Conservation (phyloP, 2,113 vertebrate genomes). For the Ornithorhynchus anatinus region DNA sequence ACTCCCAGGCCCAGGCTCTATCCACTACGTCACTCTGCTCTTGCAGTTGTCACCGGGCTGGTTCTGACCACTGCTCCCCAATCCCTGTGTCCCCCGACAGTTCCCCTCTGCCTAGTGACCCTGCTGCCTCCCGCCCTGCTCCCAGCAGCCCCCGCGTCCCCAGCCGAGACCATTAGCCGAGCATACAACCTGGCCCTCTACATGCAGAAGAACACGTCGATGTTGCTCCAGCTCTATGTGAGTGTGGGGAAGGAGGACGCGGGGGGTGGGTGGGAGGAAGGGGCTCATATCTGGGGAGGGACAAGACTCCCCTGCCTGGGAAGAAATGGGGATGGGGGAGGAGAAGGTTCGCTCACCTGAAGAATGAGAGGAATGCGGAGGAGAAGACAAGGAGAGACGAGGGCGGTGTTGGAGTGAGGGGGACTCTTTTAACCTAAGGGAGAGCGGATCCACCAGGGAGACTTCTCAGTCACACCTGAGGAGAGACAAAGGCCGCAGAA, state of each 20-base stretch:
- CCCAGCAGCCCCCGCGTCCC: neutral
- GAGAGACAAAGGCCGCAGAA: too few species aligned
- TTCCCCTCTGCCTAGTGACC: slow-evolving; percentile 12
- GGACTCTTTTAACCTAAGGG: too few species aligned
- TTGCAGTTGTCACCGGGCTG: too few species aligned
- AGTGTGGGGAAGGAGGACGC: neutral
- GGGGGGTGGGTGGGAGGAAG: neutral
- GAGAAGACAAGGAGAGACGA: slow-evolving; percentile 17
- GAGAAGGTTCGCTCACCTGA: neutral
- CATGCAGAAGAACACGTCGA: slow-evolving; percentile 45
- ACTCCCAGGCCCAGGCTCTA: too few species aligned
- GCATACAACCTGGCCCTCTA: slow-evolving; percentile 49
- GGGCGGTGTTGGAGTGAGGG: neutral
- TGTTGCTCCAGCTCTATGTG: slow-evolving; percentile 47
- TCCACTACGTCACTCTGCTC: neutral
- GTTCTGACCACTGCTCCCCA: slow-evolving; percentile 16
- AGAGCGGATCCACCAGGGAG: too few species aligned
- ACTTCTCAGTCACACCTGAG: too few species aligned
- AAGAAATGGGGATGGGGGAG: neutral
- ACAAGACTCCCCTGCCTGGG: neutral
- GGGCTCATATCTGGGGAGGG: neutral
- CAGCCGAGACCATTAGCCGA: slow-evolving; percentile 36
- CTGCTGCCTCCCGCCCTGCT: neutral
- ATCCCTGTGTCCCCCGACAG: neutral
- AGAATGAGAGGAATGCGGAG: slow-evolving; percentile 16